These are phyloP conservation scores for Trissolcus basalis DNA, from an alignment of 1,140 invertebrate genomes.

Conservation along the genomic window DNA sequence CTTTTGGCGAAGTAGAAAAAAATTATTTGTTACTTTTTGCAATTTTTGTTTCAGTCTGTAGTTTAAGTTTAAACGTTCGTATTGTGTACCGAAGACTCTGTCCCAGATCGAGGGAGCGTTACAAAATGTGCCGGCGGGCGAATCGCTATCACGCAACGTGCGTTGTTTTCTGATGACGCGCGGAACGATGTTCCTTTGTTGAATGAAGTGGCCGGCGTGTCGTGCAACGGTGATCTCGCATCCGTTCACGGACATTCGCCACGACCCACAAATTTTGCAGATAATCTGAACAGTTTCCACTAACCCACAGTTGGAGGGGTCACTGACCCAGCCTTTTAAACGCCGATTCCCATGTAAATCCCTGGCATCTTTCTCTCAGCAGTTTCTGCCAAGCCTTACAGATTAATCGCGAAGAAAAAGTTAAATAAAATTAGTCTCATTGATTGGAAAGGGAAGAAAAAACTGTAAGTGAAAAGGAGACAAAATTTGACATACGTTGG, in stretches of 20 bases:
- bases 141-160: slow-evolving; percentile 34
- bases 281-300: slow-evolving; percentile 24
- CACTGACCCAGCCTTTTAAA: neutral
- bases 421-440: no score
- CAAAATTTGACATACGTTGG: no score
- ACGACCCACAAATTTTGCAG: slow-evolving; percentile 16
- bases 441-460: no score
- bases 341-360: slow-evolving; percentile 29
- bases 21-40: no score
- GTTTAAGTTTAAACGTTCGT: neutral
- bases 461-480: no score
- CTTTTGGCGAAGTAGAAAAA: no score
- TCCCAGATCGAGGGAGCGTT: slow-evolving; percentile 34
- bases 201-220: slow-evolving; percentile 16
- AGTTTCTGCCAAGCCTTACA: neutral
- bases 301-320: neutral
- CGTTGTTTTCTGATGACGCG: slow-evolving; percentile 27
- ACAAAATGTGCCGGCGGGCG: slow-evolving; percentile 25
- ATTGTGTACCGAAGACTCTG: slow-evolving; percentile 12
- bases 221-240: slow-evolving; percentile 35
- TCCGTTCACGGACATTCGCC: slow-evolving; percentile 27
- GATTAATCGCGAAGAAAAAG: no score
- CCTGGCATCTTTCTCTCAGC: no score
- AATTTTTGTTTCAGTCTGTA: no score
- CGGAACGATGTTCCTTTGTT: slow-evolving; percentile 17